Base-by-base conservation (phyloP, 2,888 invertebrate genomes). In the Agonum fuliginosum region DNA sequence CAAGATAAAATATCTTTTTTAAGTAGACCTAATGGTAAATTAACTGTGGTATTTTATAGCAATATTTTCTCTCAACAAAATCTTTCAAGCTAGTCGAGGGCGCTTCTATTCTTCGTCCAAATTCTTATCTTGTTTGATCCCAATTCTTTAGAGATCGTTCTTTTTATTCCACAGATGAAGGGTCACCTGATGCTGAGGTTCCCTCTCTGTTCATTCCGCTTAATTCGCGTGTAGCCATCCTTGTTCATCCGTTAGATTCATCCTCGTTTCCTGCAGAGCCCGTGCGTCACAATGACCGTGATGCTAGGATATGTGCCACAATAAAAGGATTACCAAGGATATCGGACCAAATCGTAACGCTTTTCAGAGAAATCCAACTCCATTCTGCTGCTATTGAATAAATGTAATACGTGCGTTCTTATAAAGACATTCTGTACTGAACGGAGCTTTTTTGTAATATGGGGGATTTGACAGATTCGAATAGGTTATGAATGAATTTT, bases 201-300 rank as follows among this genome's bases (percentile, higher is more conserved):
- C n/a, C 76, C 78, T 73, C 78, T 79, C 69, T 69, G 81, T 80
- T 82, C 82, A 83, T 82, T 82, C 81, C 81, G 82, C 82, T 82
- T 82, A 83, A 82, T 81, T 81, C 78, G 79, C 81, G 80, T 82
- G 81, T 80, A 79, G 77, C 80, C 8, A 67, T 75, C 67, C 20
- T 75, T 34, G 51, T 75, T 37, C 48, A 30, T 69, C 67, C 67
- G 62, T 58, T 58, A 58, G 75, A 78, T 72, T 78, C 71, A 19
- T 51, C 71, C 79, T 78, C 79, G 71, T 79, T 79, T 79, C 79
- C 79, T 69, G 48, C 46, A 41, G 20, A 62, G 46, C 62, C 69
- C 58, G 67, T 43, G 58, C 54, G 41, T 30, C 78, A 79, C 79
- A 78, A 79, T 78, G 70, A 76, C 78, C 30, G 43, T 73, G 77